These are phyloP conservation scores for Daboia siamensis DNA, from an alignment of 2,113 vertebrate genomes.

Conservation along the genomic window DNA sequence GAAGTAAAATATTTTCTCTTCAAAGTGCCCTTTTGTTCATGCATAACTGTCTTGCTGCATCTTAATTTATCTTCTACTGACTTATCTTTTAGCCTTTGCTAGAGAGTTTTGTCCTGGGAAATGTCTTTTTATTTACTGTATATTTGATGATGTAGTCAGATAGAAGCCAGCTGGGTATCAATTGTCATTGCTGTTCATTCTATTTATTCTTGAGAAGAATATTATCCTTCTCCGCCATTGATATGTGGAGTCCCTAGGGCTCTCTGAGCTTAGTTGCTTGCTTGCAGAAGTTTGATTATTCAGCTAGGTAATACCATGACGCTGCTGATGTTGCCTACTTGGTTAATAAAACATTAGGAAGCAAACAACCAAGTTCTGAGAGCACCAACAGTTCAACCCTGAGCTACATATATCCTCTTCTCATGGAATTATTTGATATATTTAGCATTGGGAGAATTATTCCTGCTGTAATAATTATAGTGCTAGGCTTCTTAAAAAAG, in stretches of 20 bases:
- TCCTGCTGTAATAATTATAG: background rate
- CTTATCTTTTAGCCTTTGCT: background rate
- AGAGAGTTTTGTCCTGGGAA: background rate
- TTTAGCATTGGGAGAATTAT: background rate
- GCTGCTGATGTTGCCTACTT: background rate
- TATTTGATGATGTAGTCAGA: background rate
- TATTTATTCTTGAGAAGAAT: background rate
- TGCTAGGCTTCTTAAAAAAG: background rate
- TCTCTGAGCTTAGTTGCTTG: background rate
- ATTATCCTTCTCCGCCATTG: background rate
- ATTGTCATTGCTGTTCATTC: background rate
- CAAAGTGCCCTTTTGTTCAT: background rate
- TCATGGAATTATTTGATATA: background rate
- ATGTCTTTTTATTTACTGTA: background rate
- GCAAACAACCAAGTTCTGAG: background rate
- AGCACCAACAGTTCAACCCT: background rate
- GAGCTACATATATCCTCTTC: background rate
- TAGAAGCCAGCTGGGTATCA: background rate
- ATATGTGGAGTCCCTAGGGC: background rate
- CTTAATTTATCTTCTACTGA: background rate
- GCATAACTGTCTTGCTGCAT: background rate
- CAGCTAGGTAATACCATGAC: background rate
- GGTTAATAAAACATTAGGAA: background rate
- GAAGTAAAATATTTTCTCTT: background rate
- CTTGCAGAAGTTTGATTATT: background rate